phyloP scores from a whole-genome alignment of 1,140 invertebrate species.

The Trichonephila clavata region DNA sequence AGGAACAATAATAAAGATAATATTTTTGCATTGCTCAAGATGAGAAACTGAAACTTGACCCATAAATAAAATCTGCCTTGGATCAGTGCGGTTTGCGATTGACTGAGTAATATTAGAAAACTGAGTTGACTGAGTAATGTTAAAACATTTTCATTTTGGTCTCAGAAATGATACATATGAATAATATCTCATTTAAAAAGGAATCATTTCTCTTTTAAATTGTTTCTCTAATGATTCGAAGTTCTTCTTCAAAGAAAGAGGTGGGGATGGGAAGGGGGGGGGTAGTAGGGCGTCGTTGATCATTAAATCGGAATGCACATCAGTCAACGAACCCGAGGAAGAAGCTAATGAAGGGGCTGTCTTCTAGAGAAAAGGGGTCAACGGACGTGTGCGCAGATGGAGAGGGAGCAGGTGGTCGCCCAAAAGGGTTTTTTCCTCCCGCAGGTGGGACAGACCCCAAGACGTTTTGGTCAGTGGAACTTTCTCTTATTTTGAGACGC shows the following conservation, averaged over 20 bases:
- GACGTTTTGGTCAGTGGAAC: neutral
- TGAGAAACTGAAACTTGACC: no score
- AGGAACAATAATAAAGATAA: no score
- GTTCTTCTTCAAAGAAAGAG: neutral
- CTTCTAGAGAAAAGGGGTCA: constrained; percentile 8
- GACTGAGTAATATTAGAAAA: no score
- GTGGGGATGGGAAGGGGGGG: neutral
- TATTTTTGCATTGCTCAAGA: no score
- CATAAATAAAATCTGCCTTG: no score
- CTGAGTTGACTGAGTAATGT: no score
- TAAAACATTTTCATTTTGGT: no score
- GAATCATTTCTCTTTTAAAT: no score
- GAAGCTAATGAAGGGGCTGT: constrained; percentile 7
- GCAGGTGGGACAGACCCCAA: neutral
- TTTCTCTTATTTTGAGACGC: neutral
- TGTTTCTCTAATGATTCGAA: no score
- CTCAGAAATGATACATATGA: no score
- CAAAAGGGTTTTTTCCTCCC: neutral
- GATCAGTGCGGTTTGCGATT: no score
- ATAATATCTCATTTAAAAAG: no score
- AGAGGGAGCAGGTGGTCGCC: neutral
- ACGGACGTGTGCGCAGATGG: constrained; percentile 20
- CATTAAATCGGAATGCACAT: constrained; percentile 7
- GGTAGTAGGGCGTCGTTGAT: neutral
- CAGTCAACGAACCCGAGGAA: constrained; percentile 9